phyloP scores from a whole-genome alignment of 2,888 invertebrate species.

The Trilocha varians region DNA sequence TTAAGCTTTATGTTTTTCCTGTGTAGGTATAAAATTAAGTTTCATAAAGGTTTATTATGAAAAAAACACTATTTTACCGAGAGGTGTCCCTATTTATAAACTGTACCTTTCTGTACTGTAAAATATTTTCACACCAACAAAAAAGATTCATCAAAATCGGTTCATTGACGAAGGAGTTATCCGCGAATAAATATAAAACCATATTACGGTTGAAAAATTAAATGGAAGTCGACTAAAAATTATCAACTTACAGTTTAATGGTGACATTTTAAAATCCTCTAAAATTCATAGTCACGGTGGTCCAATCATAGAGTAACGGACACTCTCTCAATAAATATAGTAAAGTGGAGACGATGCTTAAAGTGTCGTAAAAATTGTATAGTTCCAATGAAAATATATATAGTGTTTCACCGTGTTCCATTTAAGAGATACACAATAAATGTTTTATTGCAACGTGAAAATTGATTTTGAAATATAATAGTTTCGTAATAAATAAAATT shows the following conservation, averaged over 20 bases:
- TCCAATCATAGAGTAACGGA: background rate
- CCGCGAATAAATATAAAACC: too few relatives aligned
- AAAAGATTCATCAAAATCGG: too few relatives aligned
- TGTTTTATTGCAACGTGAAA: conserved; percentile 47
- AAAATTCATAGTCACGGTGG: background rate
- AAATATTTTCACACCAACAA: too few relatives aligned
- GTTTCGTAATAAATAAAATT: conserved; percentile 21
- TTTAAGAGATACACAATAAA: conserved; percentile 54
- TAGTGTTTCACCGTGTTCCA: conserved; percentile 54
- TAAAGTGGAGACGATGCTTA: conserved; percentile 55
- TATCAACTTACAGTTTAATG: background rate
- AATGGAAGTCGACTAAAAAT: too few relatives aligned
- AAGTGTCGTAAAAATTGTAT: conserved; percentile 61
- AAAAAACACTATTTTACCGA: too few relatives aligned
- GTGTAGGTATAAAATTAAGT: too few relatives aligned
- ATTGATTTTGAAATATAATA: conserved; percentile 29
- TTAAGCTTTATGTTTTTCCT: too few relatives aligned
- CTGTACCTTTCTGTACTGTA: too few relatives aligned
- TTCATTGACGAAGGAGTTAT: too few relatives aligned
- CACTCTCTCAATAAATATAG: background rate
- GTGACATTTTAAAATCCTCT: background rate
- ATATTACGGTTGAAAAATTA: too few relatives aligned
- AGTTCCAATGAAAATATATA: conserved; percentile 60
- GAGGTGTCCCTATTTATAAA: too few relatives aligned
- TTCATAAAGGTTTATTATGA: too few relatives aligned